Evolutionary conservation across 2,888 invertebrate species (phyloP).

Genomic region (Mythimna impura): DNA sequence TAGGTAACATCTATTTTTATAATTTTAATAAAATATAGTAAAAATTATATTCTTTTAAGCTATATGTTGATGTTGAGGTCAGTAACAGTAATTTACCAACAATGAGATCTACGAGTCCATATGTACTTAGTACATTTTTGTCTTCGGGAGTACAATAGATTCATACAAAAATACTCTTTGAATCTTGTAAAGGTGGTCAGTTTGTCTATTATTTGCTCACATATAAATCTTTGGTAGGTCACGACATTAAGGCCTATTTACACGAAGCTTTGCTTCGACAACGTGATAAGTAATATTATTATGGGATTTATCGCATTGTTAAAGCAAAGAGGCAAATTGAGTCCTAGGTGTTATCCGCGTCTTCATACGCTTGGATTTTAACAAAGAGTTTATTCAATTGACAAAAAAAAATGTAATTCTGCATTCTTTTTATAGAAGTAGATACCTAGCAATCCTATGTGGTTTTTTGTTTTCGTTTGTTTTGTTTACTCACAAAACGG

Average conservation of each 20-base stretch:
- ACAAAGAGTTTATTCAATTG: too few relatives aligned
- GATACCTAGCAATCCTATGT: too few relatives aligned
- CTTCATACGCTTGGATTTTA: too few relatives aligned
- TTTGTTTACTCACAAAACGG: too few relatives aligned
- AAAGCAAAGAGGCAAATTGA: too few relatives aligned
- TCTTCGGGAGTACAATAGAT: neutral
- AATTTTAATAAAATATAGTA: constrained; percentile 5
- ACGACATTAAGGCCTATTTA: neutral
- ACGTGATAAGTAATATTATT: too few relatives aligned
- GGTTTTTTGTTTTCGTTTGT: too few relatives aligned
- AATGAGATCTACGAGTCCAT: neutral
- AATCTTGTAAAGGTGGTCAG: neutral
- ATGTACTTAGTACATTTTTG: neutral
- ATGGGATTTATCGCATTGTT: too few relatives aligned
- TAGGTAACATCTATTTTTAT: neutral
- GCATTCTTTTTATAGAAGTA: too few relatives aligned
- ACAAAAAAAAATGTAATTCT: too few relatives aligned
- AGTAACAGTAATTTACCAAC: neutral
- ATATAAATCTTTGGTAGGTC: constrained; percentile 1
- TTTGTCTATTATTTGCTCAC: neutral
- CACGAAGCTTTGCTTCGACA: neutral
- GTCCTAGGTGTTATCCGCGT: too few relatives aligned
- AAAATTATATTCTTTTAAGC: neutral
- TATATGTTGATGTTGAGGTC: neutral
- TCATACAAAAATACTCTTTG: neutral